Evolutionary conservation across 2,888 invertebrate genomes (phyloP).

Genomic region (Dascillus cervinus): DNA sequence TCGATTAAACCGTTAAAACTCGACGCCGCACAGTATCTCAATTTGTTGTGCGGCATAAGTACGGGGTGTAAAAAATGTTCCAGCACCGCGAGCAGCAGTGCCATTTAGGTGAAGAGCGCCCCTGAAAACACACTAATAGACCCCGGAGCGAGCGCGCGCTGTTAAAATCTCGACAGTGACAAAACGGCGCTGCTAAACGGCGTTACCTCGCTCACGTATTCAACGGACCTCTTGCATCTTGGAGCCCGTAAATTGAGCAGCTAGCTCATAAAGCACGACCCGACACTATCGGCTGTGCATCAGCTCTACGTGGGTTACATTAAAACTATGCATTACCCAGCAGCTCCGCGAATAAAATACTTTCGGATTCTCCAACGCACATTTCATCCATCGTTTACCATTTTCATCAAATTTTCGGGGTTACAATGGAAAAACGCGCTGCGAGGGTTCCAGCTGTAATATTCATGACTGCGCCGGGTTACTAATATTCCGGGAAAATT

Average conservation of each 20-base stretch:
- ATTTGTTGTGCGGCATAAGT: too few species aligned
- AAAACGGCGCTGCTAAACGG: slow-evolving; percentile 31
- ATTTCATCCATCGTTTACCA: too few species aligned
- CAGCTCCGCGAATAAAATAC: too few species aligned
- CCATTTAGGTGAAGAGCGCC: slow-evolving; percentile 13
- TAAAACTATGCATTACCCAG: slow-evolving; percentile 33
- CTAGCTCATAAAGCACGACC: slow-evolving; percentile 39
- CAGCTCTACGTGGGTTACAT: slow-evolving; percentile 41
- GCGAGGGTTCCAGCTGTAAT: too few species aligned
- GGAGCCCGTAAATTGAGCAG: slow-evolving; percentile 37
- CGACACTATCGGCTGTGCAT: slow-evolving; percentile 41
- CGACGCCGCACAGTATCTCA: too few species aligned
- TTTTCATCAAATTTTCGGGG: too few species aligned
- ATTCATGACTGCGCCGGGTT: too few species aligned
- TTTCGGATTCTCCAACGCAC: too few species aligned
- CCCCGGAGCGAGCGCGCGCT: slow-evolving; percentile 23
- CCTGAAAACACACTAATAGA: slow-evolving; percentile 24
- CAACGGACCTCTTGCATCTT: slow-evolving; percentile 27
- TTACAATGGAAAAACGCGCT: too few species aligned
- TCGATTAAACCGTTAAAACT: too few species aligned
- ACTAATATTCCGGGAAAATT: too few species aligned
- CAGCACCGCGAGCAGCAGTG: slow-evolving; percentile 5
- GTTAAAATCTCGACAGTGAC: slow-evolving; percentile 38
- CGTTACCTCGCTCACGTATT: slow-evolving; percentile 37
- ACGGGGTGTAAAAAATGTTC: slow-evolving; percentile 8